Evolutionary conservation across 2,797 vertebrate species (phyloP).

Genomic region (Eulemur albifrons): DNA sequence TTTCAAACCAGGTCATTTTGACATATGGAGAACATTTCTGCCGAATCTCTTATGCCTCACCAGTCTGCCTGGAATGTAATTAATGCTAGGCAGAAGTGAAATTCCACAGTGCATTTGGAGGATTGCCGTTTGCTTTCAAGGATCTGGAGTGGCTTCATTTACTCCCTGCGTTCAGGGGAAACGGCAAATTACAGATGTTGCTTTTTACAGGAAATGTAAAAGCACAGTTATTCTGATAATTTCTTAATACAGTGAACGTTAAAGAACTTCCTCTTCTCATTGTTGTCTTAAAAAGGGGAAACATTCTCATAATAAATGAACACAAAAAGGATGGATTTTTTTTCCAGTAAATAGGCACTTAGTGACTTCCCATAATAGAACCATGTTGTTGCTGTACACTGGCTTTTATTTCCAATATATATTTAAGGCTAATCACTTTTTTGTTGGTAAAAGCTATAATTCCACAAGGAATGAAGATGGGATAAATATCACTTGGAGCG

Average conservation of each 20-base stretch:
- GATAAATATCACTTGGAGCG: slow-evolving; percentile 32
- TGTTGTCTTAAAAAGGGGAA: slow-evolving; percentile 50
- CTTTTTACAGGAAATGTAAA: slow-evolving; percentile 60
- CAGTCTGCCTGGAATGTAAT: slow-evolving; percentile 28
- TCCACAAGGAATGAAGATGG: slow-evolving; percentile 30
- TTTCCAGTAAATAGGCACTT: neutral
- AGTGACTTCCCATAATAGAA: neutral
- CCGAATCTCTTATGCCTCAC: neutral
- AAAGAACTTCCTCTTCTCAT: slow-evolving; percentile 64
- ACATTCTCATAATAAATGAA: slow-evolving; percentile 8
- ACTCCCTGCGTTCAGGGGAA: neutral
- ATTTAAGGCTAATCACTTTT: slow-evolving; percentile 54
- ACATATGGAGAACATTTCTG: slow-evolving; percentile 14
- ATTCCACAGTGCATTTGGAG: slow-evolving; percentile 30
- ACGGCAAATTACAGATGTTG: slow-evolving; percentile 14
- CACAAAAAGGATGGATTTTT: neutral
- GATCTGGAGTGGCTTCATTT: neutral
- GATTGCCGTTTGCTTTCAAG: slow-evolving; percentile 17
- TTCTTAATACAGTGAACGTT: slow-evolving; percentile 31
- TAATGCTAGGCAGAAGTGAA: slow-evolving; percentile 54
- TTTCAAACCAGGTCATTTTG: slow-evolving; percentile 14
- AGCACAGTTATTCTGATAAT: slow-evolving; percentile 47
- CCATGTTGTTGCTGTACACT: neutral
- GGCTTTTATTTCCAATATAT: slow-evolving; percentile 43
- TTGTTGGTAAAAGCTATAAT: slow-evolving; percentile 60